Percentiles rank a stretch among this genome's conserved stretches.
Conservation (phyloP, 2,113 vertebrate species). For the Lathamus discolor region DNA sequence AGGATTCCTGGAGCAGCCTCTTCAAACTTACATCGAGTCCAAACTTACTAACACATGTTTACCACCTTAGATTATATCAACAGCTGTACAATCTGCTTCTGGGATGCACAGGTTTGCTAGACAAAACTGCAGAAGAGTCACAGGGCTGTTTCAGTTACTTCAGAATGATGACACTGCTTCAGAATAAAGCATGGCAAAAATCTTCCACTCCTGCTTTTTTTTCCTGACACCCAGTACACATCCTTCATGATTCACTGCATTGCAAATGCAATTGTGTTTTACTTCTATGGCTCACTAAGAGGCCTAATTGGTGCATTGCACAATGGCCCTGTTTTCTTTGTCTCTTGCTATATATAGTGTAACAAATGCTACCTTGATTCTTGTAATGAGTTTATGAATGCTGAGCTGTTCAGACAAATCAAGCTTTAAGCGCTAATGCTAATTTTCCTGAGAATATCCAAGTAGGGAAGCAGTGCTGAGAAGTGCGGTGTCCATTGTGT, state of each 20-base stretch:
- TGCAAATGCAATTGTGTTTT: not conserved
- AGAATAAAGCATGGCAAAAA: not conserved
- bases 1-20: not conserved
- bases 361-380: not conserved
- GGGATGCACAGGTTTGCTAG: not conserved
- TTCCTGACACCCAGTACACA: not conserved
- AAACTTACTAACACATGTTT: constrained; percentile 44
- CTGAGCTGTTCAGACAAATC: not conserved
- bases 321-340: not conserved
- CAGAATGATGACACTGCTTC: not conserved
- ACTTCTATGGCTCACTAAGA: not conserved
- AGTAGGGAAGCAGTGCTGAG: not conserved
- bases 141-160: not conserved
- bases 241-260: not conserved
- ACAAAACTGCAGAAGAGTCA: not conserved
- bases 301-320: not conserved
- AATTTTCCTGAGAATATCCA: not conserved
- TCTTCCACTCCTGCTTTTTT: not conserved
- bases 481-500: not conserved
- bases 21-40: not conserved
- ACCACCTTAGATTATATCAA: constrained; percentile 26
- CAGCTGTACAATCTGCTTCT: not conserved
- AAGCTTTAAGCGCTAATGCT: not conserved
- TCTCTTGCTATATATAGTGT: not conserved
- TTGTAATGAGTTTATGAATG: not conserved